These are phyloP conservation scores for Acronicta alni DNA, from an alignment of 2,888 invertebrate species.

Conservation along the genomic window DNA sequence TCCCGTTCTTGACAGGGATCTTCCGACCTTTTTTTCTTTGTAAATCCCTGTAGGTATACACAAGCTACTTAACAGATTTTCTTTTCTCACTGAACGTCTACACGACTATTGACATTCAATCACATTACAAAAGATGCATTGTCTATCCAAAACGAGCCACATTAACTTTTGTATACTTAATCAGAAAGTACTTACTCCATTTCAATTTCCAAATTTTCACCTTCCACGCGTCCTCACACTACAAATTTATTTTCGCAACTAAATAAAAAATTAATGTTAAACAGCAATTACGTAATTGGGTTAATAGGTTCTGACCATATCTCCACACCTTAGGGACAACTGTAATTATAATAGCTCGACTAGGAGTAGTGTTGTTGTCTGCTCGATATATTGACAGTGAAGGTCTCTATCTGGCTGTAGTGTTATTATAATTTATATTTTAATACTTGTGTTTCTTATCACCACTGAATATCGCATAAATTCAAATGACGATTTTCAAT, in stretches of 20 bases:
- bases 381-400: not conserved
- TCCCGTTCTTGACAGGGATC: no score
- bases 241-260: conserved; percentile 33
- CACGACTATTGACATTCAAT: no score
- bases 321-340: conserved; percentile 28
- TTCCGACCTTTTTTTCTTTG: no score
- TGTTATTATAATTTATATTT: no score
- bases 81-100: no score
- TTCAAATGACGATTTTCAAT: no score
- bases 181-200: conserved; percentile 34
- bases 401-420: no score
- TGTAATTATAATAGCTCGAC: conserved; percentile 34
- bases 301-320: conserved; percentile 34
- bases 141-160: not conserved
- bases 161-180: not conserved
- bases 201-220: conserved; percentile 4
- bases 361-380: conserved; percentile 25
- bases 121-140: no score
- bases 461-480: no score
- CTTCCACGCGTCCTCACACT: conserved; percentile 28
- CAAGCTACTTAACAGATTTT: no score
- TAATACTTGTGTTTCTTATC: no score
- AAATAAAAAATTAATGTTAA: conserved; percentile 9
- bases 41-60: no score
- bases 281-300: conserved; percentile 45